Base-by-base conservation (phyloP, 2,888 invertebrate genomes). In the Microctonus brassicae region DNA sequence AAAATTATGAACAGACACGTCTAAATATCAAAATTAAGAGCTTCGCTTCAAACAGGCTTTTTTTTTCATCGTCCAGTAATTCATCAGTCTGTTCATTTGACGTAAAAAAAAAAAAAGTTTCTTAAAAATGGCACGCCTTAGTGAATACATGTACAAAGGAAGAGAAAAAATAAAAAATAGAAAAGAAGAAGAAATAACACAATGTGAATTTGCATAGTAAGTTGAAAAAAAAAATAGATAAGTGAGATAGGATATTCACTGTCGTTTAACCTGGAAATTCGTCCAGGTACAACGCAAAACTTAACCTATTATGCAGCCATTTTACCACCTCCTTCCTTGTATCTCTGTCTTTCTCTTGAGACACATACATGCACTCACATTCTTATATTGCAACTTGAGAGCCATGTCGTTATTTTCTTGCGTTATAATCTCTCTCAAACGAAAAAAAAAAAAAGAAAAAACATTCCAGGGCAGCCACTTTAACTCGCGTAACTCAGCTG, bases 211-310 rank as follows among this genome's bases (percentile, higher is more conserved):
- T 39, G 39, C n/a, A 39, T 39, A 39, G 13, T 39, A 20, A 62
- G 39, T 70, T 47, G 36, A 39, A 11, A 65, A 69, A 60, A 42
- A 58, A 58, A 65, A 55, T 64, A 33, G 11, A 5, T 17, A 17
- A 47, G 17, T 17, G 17, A 29, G 57, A 60, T 68, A 70, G 62
- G 68, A 73, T 70, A 36, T 69, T 11, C 65, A 20, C 62, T 26
- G 47, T 33, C 60, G 71, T 69, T 69, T 73, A 70, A 75, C 73
- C 69, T 63, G 70, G 62, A 73, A 75, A 75, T 75, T 75, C 67
- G 65, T 65, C 71, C 62, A 69, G 69, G 71, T 67, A 73, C 70
- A 72, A 70, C 63, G 70, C 60, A 66, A 73, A 75, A 75, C 75
- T 75, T 73, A 71, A 71, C 66, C 73, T 73, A 75, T 75, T 75